Evolutionary conservation across 2,797 vertebrate genomes (phyloP).

Genomic region (Pelodytes ibericus): DNA sequence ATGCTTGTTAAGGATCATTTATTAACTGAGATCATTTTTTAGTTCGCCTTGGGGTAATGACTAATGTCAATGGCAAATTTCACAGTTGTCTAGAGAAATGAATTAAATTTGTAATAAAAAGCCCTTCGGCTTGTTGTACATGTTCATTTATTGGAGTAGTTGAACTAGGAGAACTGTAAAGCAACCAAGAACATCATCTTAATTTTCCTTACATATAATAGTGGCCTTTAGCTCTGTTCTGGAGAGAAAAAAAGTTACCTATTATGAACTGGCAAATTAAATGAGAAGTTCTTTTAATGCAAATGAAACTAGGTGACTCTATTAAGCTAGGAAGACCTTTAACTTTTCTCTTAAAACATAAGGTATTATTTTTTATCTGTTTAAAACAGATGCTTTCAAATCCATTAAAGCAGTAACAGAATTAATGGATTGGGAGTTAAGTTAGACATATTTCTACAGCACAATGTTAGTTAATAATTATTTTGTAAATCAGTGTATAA

Average conservation of each 20-base stretch:
- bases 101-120: constrained; percentile 98
- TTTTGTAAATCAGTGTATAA: neutral
- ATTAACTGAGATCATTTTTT: constrained; percentile 98
- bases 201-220: constrained; percentile 85
- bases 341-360: constrained; percentile 59
- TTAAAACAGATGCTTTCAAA: constrained; percentile 62
- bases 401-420: constrained; percentile 57
- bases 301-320: constrained; percentile 78
- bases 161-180: constrained; percentile 90
- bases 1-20: constrained; percentile 98
- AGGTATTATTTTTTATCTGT: constrained; percentile 55
- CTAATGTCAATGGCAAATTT: constrained; percentile 99
- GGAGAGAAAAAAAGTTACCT: constrained; percentile 75
- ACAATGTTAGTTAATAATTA: neutral
- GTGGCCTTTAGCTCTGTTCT: constrained; percentile 92
- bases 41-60: constrained; percentile 94
- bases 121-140: constrained; percentile 93
- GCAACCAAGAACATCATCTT: constrained; percentile 84
- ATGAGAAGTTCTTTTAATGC: constrained; percentile 78
- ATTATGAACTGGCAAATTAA: constrained; percentile 77
- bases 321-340: constrained; percentile 69
- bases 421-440: constrained; percentile 52
- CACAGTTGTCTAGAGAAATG: constrained; percentile 99
- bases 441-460: neutral
- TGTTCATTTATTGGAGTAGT: constrained; percentile 91